Conservation (phyloP, 1,140 invertebrate species). For the Choristoneura fumiferana region DNA sequence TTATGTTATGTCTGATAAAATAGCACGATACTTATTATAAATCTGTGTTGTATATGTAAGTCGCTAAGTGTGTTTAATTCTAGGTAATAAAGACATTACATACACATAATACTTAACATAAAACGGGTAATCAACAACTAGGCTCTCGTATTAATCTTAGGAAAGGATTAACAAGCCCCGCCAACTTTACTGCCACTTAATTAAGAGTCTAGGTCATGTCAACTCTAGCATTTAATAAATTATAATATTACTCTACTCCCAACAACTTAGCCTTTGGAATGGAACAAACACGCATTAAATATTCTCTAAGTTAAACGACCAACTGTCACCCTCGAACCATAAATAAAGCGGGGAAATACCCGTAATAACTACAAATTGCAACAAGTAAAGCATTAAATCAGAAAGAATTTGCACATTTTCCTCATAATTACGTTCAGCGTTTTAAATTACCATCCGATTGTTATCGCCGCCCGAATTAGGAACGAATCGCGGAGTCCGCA, state of each 20-base stretch:
- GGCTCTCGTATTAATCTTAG: no score
- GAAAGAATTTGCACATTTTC: slow-evolving; percentile 9
- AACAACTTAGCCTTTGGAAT: not conserved
- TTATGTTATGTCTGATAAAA: no score
- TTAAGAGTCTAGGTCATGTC: slow-evolving; percentile 11
- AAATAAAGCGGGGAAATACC: not conserved
- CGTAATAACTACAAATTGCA: slow-evolving; percentile 15
- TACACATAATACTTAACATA: no score
- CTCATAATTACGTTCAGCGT: slow-evolving; percentile 13
- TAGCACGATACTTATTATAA: no score
- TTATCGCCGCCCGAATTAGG: not conserved
- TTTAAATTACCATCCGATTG: slow-evolving; percentile 15
- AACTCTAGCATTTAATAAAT: slow-evolving; percentile 9
- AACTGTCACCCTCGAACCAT: slow-evolving; percentile 1
- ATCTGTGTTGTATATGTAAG: no score
- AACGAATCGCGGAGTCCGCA: slow-evolving; percentile 5
- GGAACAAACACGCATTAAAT: no score
- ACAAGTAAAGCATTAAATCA: slow-evolving; percentile 11
- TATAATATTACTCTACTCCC: not conserved
- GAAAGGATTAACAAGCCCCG: not conserved
- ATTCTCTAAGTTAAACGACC: no score
- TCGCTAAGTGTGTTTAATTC: no score
- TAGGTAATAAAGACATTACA: no score
- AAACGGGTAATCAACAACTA: no score
- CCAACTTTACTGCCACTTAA: not conserved